Base-by-base conservation (phyloP, 2,888 invertebrate genomes). In the Fragum fragum region DNA sequence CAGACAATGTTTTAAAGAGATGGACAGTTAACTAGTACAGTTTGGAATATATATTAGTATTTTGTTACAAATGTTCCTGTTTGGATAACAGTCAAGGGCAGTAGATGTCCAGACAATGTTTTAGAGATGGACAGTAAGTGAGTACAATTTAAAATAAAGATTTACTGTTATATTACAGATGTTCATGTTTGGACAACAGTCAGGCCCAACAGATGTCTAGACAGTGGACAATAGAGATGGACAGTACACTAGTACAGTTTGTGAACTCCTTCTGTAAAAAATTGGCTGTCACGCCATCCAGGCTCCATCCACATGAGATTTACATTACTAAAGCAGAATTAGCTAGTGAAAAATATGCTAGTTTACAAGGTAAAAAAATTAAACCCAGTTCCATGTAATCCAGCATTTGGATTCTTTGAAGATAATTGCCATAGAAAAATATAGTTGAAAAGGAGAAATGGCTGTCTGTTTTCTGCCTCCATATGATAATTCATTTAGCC, bases 241-340 rank as follows among this genome's bases (percentile, higher is more conserved):
- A 94, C 79, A 71, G 86, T 1, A 91, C 93, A 1, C 88, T 94
- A 21, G 91, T 92, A 9, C 77, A 88, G 42, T 90, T 91, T 83
- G 87, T 93, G 72, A 93, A 94, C 85, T 86, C 89, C 11, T 82
- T 91, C 77, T 91, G 93, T 80, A 84, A 90, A 9, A 90, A 92
- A 69, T 86, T 94, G 66, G 91, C 91, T 26, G 89, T 94, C 5
- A 87, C 93, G 0, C 92, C 93, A 2, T 85, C 93, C 0, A 84
- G 92, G 2, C 88, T 94, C 11, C 94, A 94, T 81, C 92, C 94
- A 18, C 94, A 94, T 82, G 94, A 94, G 85, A 86, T 94, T 23
- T 88, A 90, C 69, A 73, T 94, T 23, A 85, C 91, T 23, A 90
- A 91, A 28, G 87, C 88, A 0, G 90, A 93, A 55, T 87, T 93